A percentile compares a stretch with the other conserved stretches of the same genome.
Conservation (phyloP, 2,888 invertebrate genomes). For the Baccha elongata region DNA sequence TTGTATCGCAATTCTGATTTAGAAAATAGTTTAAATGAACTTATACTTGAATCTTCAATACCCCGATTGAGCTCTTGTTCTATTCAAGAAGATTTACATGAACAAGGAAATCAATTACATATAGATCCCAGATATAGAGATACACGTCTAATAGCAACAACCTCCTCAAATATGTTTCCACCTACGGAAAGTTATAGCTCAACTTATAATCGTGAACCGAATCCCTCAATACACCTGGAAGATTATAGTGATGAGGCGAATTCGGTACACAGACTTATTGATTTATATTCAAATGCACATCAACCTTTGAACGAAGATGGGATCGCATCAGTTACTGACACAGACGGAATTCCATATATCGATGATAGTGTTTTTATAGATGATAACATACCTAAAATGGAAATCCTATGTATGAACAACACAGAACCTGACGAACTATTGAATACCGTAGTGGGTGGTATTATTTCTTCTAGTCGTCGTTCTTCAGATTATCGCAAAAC, state of each 20-base stretch:
- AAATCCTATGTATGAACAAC: not conserved
- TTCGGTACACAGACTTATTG: slow-evolving; percentile 77
- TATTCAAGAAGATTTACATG: slow-evolving; percentile 80
- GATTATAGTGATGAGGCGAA: slow-evolving; percentile 78
- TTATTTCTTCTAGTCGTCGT: slow-evolving; percentile 75
- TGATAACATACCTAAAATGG: slow-evolving; percentile 76
- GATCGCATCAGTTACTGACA: slow-evolving; percentile 80
- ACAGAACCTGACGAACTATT: slow-evolving; percentile 18
- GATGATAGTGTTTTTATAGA: slow-evolving; percentile 82
- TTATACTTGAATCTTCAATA: slow-evolving; percentile 78
- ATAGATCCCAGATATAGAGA: slow-evolving; percentile 82
- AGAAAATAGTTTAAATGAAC: slow-evolving; percentile 81
- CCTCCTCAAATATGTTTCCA: slow-evolving; percentile 79
- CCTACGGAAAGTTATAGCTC: slow-evolving; percentile 74
- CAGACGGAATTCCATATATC: slow-evolving; percentile 82
- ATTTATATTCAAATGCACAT: slow-evolving; percentile 80
- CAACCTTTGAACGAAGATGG: slow-evolving; percentile 81
- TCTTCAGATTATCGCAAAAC: slow-evolving; percentile 80
- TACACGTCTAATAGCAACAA: slow-evolving; percentile 80
- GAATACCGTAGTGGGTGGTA: slow-evolving; percentile 67
- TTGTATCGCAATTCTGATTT: slow-evolving; percentile 80
- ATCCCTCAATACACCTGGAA: slow-evolving; percentile 81
- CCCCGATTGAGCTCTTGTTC: slow-evolving; percentile 80
- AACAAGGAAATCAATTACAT: slow-evolving; percentile 80
- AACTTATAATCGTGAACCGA: slow-evolving; percentile 70